Evolutionary conservation across 2,797 vertebrate genomes (phyloP), one percentile per base, ranked within the genome.

Genomic region (Sitta carolinensis): DNA sequence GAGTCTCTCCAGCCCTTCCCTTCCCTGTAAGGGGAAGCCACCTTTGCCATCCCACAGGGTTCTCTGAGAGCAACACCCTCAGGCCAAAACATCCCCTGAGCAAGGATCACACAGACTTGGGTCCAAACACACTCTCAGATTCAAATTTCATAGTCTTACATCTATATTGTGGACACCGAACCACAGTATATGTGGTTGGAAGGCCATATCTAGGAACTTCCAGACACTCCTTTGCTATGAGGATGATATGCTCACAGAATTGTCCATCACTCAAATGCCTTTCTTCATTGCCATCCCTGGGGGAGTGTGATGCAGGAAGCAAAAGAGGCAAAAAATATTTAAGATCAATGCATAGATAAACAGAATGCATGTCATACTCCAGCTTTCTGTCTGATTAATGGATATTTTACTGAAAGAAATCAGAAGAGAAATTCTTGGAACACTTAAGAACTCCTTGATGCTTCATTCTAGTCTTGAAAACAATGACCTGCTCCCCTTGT

Each of bases 271-370:
- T 7, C 48, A 51, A 11, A 16, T 45, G 29, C 6, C 7, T 21
- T 77, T 55, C 19, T 2, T 2, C 26, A 4, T 32, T 34, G 9
- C n/a, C 30, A 26, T 63, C 42, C 1, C 0, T 9, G 11, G 29
- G 25, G 8, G 10, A 90, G 15, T 10, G 19, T 1, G 7, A 29
- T 29, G 4, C 76, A 70, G 66, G 32, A 52, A 47, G 15, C 23
- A 77, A 80, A 54, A 89, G 38, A 5, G 14, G 19, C 25, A 80
- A 91, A 92, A 92, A 79, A 11, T 5, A 7, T 36, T 73, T 63
- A 74, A 43, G 5, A 19, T 34, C 29, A 59, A 2, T 13, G 8
- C 18, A 14, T 20, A 66, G 36, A 69, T 38, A 89, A 94, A 48
- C 13, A 77, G 25, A 74, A 68, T 23, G 9, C 3, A 14, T 13